phyloP scores from a whole-genome alignment of 2,797 vertebrate species.

The Acipenser transmontanus region DNA sequence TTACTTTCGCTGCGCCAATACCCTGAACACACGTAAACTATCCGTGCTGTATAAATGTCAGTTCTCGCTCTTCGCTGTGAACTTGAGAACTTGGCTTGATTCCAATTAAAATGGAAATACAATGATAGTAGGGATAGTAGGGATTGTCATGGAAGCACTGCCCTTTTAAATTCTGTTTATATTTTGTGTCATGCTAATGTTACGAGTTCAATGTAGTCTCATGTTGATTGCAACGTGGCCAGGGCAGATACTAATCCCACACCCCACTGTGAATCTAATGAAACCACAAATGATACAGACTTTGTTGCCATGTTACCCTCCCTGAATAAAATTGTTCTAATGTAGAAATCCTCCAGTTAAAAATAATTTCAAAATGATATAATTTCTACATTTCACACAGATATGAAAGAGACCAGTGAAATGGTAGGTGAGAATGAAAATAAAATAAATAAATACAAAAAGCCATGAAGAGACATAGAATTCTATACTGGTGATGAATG shows the following conservation, averaged over 20 bases:
- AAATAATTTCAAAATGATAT: too few relatives aligned
- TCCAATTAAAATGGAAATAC: conserved; percentile 17
- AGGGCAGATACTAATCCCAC: background rate
- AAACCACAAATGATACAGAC: conserved; percentile 51
- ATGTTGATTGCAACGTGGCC: conserved; percentile 18
- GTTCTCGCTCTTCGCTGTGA: too few relatives aligned
- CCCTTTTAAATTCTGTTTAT: conserved; percentile 15
- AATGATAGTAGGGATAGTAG: background rate
- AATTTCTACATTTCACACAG: too few relatives aligned
- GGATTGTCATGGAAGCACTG: conserved; percentile 3
- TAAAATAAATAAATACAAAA: too few relatives aligned
- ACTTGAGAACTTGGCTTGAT: background rate
- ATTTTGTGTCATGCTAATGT: conserved; percentile 32
- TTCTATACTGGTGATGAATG: too few relatives aligned
- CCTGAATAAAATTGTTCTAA: conserved; percentile 47
- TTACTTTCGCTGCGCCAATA: too few relatives aligned
- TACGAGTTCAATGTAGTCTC: conserved; percentile 14
- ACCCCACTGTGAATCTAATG: conserved; percentile 44
- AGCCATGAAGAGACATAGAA: too few relatives aligned
- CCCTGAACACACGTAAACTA: too few relatives aligned
- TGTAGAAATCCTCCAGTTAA: conserved; percentile 14
- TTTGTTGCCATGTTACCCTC: conserved; percentile 28
- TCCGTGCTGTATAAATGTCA: too few relatives aligned
- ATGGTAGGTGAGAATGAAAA: too few relatives aligned
- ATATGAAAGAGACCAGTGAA: too few relatives aligned